A percentile compares a stretch with the other conserved stretches of the same genome.
phyloP scores from a whole-genome alignment of 2,113 vertebrate genomes.

The Sturnira hondurensis region DNA sequence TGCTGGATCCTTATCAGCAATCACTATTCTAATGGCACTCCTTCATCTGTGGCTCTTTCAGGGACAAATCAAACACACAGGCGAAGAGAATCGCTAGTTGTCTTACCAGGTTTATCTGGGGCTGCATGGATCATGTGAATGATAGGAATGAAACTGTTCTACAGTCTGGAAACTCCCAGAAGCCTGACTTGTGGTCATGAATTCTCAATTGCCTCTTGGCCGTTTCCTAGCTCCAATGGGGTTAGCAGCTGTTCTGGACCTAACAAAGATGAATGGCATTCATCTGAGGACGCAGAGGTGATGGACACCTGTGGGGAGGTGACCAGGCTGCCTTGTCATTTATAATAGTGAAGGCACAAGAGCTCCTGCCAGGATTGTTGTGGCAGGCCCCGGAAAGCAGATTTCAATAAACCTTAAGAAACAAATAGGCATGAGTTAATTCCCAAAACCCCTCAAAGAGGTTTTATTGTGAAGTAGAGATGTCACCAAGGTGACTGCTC shows the following conservation, averaged over 20 bases:
- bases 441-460: neutral
- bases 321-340: rapidly evolving
- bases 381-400: neutral
- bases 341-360: neutral
- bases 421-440: neutral
- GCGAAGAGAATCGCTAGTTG: neutral
- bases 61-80: neutral
- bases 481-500: neutral
- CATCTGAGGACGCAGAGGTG: neutral
- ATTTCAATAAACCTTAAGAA: neutral
- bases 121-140: neutral
- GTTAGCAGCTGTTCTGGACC: neutral
- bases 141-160: neutral
- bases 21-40: neutral
- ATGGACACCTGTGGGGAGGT: neutral
- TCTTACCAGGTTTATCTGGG: neutral
- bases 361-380: neutral
- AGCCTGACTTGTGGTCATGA: neutral
- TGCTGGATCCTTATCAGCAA: neutral
- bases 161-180: neutral
- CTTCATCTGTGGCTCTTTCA: neutral
- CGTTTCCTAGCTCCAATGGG: neutral
- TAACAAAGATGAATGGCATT: neutral
- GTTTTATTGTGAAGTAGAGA: too few relatives aligned
- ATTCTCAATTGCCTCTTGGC: neutral